Evolutionary conservation across 2,888 invertebrate genomes (phyloP).

Genomic region (Lepidochitona cinerea): DNA sequence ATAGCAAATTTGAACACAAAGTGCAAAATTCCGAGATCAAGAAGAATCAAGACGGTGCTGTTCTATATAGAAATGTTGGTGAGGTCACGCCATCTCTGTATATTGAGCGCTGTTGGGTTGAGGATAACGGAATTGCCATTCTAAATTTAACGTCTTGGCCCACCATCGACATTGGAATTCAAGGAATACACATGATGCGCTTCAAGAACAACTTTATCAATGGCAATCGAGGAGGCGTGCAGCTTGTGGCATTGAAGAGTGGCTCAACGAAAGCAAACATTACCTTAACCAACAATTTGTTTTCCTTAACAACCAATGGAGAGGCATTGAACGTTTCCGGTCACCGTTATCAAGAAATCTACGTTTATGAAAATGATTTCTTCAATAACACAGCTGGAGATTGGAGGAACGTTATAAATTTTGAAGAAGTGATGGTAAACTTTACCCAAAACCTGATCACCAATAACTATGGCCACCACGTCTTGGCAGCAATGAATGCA

Average conservation of each 20-base stretch:
- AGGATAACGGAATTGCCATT: slow-evolving; percentile 87
- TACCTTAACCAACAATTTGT: slow-evolving; percentile 93
- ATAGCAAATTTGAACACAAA: slow-evolving; percentile 92
- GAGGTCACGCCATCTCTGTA: slow-evolving; percentile 91
- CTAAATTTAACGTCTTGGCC: slow-evolving; percentile 93
- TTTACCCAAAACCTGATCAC: slow-evolving; percentile 83
- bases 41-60: slow-evolving; percentile 88
- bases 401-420: slow-evolving; percentile 84
- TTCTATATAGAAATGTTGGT: slow-evolving; percentile 91
- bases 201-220: slow-evolving; percentile 64
- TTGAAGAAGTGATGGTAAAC: slow-evolving; percentile 65
- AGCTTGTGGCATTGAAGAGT: slow-evolving; percentile 52
- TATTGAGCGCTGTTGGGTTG: slow-evolving; percentile 88
- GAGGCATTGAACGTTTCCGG: slow-evolving; percentile 84
- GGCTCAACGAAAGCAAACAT: slow-evolving; percentile 85
- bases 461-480: slow-evolving; percentile 89
- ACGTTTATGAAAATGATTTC: slow-evolving; percentile 92
- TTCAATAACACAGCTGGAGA: slow-evolving; percentile 83
- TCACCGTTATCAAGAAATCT: slow-evolving; percentile 89
- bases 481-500: slow-evolving; percentile 87
- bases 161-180: slow-evolving; percentile 87
- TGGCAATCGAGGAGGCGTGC: slow-evolving; percentile 60
- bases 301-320: slow-evolving; percentile 87
- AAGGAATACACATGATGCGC: slow-evolving; percentile 85
- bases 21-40: slow-evolving; percentile 86